Evolutionary conservation across 2,113 vertebrate species (phyloP).

Genomic region (Rhabdomys dilectus): DNA sequence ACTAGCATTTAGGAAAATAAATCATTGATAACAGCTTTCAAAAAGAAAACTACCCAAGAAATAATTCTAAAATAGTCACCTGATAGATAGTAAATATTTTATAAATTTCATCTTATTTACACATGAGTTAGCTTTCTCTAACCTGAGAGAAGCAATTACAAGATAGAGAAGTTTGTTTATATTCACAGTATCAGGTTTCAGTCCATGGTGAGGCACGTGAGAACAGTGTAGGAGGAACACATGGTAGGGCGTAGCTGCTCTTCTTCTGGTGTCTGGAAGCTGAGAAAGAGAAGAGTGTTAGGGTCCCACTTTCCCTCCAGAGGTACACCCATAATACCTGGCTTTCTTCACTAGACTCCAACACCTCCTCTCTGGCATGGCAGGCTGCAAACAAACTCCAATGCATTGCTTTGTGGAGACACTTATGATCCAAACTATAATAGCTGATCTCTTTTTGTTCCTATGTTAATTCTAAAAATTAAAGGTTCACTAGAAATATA

Average conservation of each 20-base stretch:
- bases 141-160: background rate
- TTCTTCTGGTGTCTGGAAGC: background rate
- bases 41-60: slow-evolving; percentile 13
- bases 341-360: background rate
- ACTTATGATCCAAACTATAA: background rate
- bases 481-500: background rate
- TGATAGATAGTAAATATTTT: background rate
- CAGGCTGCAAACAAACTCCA: background rate
- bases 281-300: background rate
- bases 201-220: background rate
- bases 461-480: slow-evolving; percentile 8
- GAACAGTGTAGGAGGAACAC: background rate
- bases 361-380: background rate
- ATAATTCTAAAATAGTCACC: background rate
- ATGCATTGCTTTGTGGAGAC: background rate
- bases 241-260: background rate
- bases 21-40: background rate
- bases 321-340: background rate
- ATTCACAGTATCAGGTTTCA: background rate
- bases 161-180: background rate
- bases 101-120: background rate
- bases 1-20: background rate
- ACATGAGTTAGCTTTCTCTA: background rate
- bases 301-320: background rate
- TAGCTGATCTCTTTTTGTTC: background rate